Conservation (phyloP, 2,113 vertebrate genomes). For the Eubucco bourcierii region DNA sequence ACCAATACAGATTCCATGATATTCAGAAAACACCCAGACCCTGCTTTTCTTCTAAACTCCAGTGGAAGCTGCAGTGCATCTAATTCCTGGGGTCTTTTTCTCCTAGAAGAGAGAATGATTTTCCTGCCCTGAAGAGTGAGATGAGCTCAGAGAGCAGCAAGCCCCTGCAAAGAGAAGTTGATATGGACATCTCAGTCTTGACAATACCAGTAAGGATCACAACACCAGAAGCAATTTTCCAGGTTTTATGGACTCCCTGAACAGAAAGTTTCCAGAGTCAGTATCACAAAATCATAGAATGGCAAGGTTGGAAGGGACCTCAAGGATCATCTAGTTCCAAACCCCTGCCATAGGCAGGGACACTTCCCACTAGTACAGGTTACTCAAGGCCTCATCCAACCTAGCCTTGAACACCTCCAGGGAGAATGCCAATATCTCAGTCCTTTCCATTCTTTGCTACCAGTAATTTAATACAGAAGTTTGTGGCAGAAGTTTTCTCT, state of each 20-base stretch:
- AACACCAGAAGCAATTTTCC: constrained; percentile 17
- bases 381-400: too few relatives aligned
- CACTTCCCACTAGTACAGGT: too few relatives aligned
- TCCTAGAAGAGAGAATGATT: not conserved
- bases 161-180: not conserved
- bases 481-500: not conserved
- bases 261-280: not conserved
- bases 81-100: not conserved
- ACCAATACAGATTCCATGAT: not conserved
- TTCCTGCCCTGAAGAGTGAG: not conserved
- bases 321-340: too few relatives aligned
- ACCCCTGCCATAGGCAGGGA: too few relatives aligned
- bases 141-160: not conserved
- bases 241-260: constrained; percentile 3
- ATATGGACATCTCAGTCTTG: constrained; percentile 16
- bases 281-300: not conserved
- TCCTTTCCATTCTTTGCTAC: not conserved
- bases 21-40: not conserved
- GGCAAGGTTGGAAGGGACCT: too few relatives aligned
- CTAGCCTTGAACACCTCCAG: too few relatives aligned
- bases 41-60: not conserved
- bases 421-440: too few relatives aligned
- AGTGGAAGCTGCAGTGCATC: not conserved
- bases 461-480: not conserved
- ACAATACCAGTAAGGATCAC: not conserved